Percentiles rank a stretch among this genome's conserved stretches.
phyloP scores from a whole-genome alignment of 2,113 vertebrate genomes.

The Scopus umbretta region DNA sequence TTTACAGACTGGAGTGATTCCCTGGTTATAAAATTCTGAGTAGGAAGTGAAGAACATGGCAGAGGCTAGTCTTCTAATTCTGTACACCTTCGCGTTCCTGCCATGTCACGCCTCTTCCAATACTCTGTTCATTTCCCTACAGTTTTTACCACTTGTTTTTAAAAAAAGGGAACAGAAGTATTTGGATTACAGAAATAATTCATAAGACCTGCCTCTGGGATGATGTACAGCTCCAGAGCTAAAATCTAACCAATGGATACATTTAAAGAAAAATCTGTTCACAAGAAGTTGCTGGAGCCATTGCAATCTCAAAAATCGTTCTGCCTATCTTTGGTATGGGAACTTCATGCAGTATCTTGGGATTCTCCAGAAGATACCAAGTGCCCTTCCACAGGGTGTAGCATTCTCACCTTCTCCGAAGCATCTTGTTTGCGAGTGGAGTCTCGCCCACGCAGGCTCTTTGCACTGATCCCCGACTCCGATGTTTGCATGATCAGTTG shows the following conservation, averaged over 20 bases:
- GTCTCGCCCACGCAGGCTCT: constrained; percentile 95
- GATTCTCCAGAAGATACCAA: constrained; percentile 28
- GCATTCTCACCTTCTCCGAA: constrained; percentile 90
- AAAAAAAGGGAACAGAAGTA: background rate
- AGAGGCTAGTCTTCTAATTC: background rate
- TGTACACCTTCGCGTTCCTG: background rate
- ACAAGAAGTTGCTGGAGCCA: background rate
- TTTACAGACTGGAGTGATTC: background rate
- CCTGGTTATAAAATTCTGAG: background rate
- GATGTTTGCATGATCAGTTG: constrained; percentile 99
- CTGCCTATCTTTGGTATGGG: background rate
- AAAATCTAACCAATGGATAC: background rate
- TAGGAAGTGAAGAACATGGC: background rate
- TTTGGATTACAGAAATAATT: background rate
- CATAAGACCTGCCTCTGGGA: background rate
- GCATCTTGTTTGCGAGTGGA: constrained; percentile 95
- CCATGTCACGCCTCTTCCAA: background rate
- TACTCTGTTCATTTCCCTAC: background rate
- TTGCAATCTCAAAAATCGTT: background rate
- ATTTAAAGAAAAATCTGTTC: background rate
- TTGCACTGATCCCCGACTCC: constrained; percentile 96
- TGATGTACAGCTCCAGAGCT: background rate
- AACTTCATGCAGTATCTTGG: background rate
- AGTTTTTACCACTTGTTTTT: background rate
- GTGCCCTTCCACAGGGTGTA: background rate